These are phyloP conservation scores for Toxotes lorentzi DNA, from an alignment of 2,797 vertebrate species.

Conservation along the genomic window DNA sequence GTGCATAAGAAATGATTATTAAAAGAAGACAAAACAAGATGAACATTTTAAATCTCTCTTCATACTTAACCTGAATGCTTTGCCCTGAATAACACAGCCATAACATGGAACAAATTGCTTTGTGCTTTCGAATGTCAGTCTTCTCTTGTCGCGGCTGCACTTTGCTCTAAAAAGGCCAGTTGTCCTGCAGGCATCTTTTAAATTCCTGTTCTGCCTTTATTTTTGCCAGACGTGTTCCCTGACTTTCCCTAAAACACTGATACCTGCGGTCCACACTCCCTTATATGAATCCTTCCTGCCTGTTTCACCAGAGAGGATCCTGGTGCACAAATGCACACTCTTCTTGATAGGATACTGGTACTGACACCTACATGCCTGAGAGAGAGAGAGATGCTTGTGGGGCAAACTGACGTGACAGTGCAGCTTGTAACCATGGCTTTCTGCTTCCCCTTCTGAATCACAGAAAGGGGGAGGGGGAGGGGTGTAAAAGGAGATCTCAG, in stretches of 20 bases:
- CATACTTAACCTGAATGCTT: not conserved
- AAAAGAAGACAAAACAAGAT: not conserved
- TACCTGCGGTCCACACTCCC: not conserved
- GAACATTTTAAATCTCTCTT: not conserved
- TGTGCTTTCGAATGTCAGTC: slow-evolving; percentile 38
- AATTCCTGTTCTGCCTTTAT: slow-evolving; percentile 17
- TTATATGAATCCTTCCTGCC: not conserved
- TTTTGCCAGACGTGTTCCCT: slow-evolving; percentile 12
- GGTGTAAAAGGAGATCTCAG: slow-evolving; percentile 3
- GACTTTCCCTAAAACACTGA: slow-evolving; percentile 5
- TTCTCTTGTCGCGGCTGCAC: slow-evolving; percentile 44
- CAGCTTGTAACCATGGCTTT: slow-evolving; percentile 55
- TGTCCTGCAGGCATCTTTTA: slow-evolving; percentile 55
- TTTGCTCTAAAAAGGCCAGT: slow-evolving; percentile 51
- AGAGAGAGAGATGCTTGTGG: slow-evolving; percentile 24
- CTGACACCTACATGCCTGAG: slow-evolving; percentile 12
- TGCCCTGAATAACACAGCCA: slow-evolving; percentile 13
- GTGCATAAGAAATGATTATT: not conserved
- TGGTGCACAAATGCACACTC: not conserved
- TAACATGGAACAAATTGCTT: slow-evolving; percentile 28
- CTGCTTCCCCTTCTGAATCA: slow-evolving; percentile 41
- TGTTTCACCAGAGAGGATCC: slow-evolving; percentile 14
- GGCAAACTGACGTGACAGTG: slow-evolving; percentile 31
- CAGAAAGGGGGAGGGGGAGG: not conserved
- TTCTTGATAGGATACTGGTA: slow-evolving; percentile 4